Base-by-base conservation (phyloP, 2,797 vertebrate genomes). In the Microchirus variegatus region DNA sequence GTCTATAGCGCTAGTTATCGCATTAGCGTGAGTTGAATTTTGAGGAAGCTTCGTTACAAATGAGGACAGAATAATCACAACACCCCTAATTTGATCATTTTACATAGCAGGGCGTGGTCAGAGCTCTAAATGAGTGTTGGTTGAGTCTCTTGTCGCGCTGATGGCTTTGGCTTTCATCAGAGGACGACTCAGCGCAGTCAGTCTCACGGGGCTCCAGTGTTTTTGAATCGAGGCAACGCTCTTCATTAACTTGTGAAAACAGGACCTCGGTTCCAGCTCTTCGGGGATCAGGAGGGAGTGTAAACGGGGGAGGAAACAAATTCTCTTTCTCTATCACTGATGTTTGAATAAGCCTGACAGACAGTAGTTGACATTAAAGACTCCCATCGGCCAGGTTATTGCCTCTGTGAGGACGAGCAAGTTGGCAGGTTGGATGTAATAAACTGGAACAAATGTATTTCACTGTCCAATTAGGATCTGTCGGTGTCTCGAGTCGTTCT, bases 391-490 rank as follows among this genome's bases (percentile, higher is more conserved):
- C 73, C 68, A 53, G 67, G 67, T 82, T 86, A 85, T 76, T 82
- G 74, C 70, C 72, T 83, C 71, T 50, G 70, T 72, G 67, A 78
- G 83, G 79, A 78, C 73, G 82, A 75, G 78, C 79, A 81, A 3
- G 59, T 67, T 41, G 69, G 71, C 70, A 72, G 75, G 83, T 83
- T 81, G 62, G 71, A 82, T 68, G 73, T 82, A 87, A 86, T 86
- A 89, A 86, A 86, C 67, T 83, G 78, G 81, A 90, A 89, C 74
- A 85, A 84, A 87, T 85, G 70, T 73, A 77, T 80, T 78, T 82
- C 14, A 13, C 61, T 73, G 73, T 74, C 76, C 70, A 86, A 79
- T 88, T 83, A 87, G 78, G 66, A 77, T 47, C 63, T 60, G 75
- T 72, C 49, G 2, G 58, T 55, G 58, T 75, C 76, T 69, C 11